Conservation (phyloP, 2,113 vertebrate genomes). For the Plestiodon gilberti region DNA sequence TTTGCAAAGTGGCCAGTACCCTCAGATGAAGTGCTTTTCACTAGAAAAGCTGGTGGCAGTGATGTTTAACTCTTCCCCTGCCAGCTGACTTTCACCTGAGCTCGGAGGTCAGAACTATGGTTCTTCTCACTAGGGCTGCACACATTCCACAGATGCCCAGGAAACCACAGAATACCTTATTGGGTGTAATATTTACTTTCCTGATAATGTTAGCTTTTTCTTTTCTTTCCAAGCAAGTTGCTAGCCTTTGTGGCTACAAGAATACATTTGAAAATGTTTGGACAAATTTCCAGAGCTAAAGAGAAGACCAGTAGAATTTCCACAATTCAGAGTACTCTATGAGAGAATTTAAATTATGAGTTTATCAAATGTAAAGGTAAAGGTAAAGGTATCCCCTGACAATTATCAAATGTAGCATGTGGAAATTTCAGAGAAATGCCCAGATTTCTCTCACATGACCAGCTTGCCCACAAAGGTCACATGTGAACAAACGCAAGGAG, state of each 20-base stretch:
- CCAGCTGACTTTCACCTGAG: background rate
- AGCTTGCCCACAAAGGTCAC: background rate
- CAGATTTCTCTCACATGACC: background rate
- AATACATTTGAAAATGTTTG: background rate
- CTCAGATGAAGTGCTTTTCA: background rate
- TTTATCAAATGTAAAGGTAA: too few species aligned
- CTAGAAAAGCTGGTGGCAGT: background rate
- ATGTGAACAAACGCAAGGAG: background rate
- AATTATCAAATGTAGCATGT: background rate
- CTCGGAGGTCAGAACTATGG: background rate
- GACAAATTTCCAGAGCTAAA: background rate
- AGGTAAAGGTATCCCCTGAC: too few species aligned
- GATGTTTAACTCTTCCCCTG: background rate
- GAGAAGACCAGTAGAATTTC: background rate
- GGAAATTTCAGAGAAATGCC: background rate
- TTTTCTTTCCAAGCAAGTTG: background rate
- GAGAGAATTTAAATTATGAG: too few species aligned
- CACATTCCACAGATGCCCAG: background rate
- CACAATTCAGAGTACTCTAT: background rate
- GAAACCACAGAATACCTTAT: background rate
- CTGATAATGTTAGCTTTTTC: background rate
- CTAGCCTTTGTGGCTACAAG: too few species aligned
- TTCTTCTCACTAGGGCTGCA: background rate
- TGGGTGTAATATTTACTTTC: background rate
- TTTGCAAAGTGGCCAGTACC: background rate